Base-by-base conservation (phyloP, 2,797 vertebrate genomes). In the Telmatherina bonti region DNA sequence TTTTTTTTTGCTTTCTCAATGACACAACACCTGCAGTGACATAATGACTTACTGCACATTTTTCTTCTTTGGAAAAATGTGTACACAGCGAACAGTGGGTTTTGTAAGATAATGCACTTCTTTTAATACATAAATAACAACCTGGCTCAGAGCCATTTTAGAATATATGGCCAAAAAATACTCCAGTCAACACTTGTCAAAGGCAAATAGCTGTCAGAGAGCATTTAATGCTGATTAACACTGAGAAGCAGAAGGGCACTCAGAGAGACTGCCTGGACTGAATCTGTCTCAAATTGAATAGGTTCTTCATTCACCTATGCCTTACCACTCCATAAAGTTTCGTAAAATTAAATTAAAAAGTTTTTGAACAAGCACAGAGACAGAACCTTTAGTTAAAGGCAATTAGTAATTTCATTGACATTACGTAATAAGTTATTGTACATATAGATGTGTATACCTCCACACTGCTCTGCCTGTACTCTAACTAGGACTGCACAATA, bases 171-270 rank as follows among this genome's bases (percentile, higher is more conserved):
- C 55, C 51, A 36, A 70, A 67, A 77, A 67, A 33, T 9, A 20
- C n/a, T 61, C 55, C 52, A 66, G 51, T 53, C 59, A 65, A 55
- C 64, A 58, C 35, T 20, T 72, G 26, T 47, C 43, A 77, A 55
- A 53, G 66, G 5, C 49, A 76, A 47, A 60, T 38, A 29, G 35
- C 47, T 67, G 65, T 29, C 57, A 67, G 30, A 24, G 15, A 72
- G 22, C 27, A 49, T 55, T 62, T 59, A 41, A 29, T 53, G 65
- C 31, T 55, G 27, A 38, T 58, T 41, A 58, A 54, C 62, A 26
- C 3, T 60, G 47, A 13, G 13, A 38, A 26, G 30, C 22, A 51
- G 35, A 5, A 35, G 51, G 53, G 45, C 51, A 29, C 30, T 38
- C 43, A 15, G 26, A 67, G 13, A 29, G 12, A 0, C 27, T 2